A percentile compares a stretch with the other conserved stretches of the same genome.
phyloP scores from a whole-genome alignment of 2,888 invertebrate genomes.

The Amitus sp. region DNA sequence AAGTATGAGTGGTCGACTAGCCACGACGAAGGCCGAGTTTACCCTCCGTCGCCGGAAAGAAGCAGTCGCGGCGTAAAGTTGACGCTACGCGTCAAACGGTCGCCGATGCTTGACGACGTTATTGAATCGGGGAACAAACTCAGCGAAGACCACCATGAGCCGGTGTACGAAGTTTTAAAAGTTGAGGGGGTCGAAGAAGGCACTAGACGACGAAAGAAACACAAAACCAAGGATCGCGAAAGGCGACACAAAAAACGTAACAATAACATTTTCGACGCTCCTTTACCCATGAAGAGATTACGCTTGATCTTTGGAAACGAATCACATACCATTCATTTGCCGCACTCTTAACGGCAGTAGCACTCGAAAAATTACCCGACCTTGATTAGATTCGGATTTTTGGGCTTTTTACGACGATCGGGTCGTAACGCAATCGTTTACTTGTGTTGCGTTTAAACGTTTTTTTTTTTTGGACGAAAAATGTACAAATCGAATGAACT shows the following conservation, averaged over 20 bases:
- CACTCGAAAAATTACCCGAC: constrained; percentile 36
- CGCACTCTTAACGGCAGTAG: constrained; percentile 72
- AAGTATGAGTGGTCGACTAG: constrained; percentile 11
- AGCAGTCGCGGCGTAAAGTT: constrained; percentile 75
- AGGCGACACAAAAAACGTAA: constrained; percentile 70
- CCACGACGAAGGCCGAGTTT: constrained; percentile 49
- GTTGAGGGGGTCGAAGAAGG: constrained; percentile 77
- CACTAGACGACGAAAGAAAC: constrained; percentile 68
- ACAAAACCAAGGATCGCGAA: constrained; percentile 71
- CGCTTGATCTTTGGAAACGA: constrained; percentile 90
- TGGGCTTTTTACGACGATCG: background rate
- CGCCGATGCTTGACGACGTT: constrained; percentile 85
- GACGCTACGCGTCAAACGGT: constrained; percentile 87
- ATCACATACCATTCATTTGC: constrained; percentile 88
- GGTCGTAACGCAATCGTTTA: background rate
- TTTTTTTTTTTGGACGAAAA: too few species aligned
- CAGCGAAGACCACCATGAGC: constrained; percentile 73
- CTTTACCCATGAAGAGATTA: constrained; percentile 81
- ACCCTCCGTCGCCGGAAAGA: constrained; percentile 68
- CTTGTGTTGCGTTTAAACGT: too few species aligned
- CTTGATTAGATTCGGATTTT: background rate
- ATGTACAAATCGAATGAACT: too few species aligned
- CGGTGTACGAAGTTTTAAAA: constrained; percentile 86
- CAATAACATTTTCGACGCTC: constrained; percentile 68
- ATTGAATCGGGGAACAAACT: constrained; percentile 82